These are phyloP conservation scores for Cheilosia pagana DNA, from an alignment of 2,888 invertebrate genomes.

Conservation along the genomic window DNA sequence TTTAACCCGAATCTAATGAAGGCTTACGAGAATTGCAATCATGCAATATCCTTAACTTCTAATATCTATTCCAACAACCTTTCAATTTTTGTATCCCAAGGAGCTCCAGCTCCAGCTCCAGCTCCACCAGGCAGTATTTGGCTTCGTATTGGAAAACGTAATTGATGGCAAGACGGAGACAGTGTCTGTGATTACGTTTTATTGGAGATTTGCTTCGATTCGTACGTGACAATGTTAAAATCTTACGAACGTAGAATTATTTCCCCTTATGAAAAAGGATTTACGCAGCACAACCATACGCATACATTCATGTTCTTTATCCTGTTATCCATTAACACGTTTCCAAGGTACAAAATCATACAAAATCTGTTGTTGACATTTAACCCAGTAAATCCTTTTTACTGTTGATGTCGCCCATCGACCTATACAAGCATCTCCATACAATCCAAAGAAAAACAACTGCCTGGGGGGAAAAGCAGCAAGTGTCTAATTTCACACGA, in stretches of 20 bases:
- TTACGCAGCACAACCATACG: background rate
- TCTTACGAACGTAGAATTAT: constrained; percentile 10
- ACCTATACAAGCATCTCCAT: background rate
- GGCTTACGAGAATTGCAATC: constrained; percentile 50
- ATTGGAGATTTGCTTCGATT: constrained; percentile 43
- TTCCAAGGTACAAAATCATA: constrained; percentile 41
- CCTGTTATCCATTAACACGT: constrained; percentile 48
- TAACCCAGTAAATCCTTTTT: constrained; percentile 48
- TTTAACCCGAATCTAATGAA: constrained; percentile 48
- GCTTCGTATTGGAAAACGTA: constrained; percentile 15
- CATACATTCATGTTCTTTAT: constrained; percentile 10
- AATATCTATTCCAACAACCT: constrained; percentile 14
- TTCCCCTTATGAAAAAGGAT: background rate
- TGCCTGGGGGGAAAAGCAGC: constrained; percentile 12
- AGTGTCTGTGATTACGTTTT: constrained; percentile 51
- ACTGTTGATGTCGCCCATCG: constrained; percentile 9
- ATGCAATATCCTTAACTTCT: constrained; percentile 37
- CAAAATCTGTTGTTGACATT: constrained; percentile 64
- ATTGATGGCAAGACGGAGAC: constrained; percentile 29
- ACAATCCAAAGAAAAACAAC: background rate
- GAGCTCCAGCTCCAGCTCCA: background rate
- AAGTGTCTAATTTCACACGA: constrained; percentile 58
- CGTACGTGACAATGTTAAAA: constrained; percentile 54
- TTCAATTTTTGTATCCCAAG: constrained; percentile 1
- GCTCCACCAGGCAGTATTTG: constrained; percentile 3